Evolutionary conservation across 2,797 vertebrate species (phyloP).

Genomic region (Onychomys leucogaster): DNA sequence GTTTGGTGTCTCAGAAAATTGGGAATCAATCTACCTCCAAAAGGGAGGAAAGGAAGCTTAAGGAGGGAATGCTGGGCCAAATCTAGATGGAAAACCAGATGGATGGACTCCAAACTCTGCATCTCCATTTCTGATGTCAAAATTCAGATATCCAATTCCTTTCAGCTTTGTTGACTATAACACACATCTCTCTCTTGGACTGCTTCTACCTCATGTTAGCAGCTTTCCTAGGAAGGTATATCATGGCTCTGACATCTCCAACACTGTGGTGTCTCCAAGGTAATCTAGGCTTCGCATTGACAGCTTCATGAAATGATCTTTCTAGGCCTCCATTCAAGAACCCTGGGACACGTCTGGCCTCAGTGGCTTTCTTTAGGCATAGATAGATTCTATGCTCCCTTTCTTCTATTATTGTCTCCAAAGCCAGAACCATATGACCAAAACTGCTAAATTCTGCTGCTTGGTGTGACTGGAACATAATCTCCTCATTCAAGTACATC

Average conservation of each 20-base stretch:
- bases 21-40: neutral
- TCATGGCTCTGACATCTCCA: neutral
- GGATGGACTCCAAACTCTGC: neutral
- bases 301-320: neutral
- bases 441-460: neutral
- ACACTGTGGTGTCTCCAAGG: neutral
- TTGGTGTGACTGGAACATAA: neutral
- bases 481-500: neutral
- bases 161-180: neutral
- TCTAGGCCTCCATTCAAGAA: neutral
- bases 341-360: neutral
- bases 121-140: no score
- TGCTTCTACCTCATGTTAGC: neutral
- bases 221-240: neutral
- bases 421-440: neutral
- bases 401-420: neutral
- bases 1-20: no score
- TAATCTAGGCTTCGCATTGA: neutral
- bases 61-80: neutral
- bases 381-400: neutral
- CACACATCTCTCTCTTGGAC: neutral
- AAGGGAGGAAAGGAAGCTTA: neutral
- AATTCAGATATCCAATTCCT: no score
- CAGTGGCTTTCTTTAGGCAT: neutral
- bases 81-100: neutral